These are phyloP conservation scores for Fistularia tabacaria DNA, from an alignment of 2,797 vertebrate genomes.

Conservation along the genomic window DNA sequence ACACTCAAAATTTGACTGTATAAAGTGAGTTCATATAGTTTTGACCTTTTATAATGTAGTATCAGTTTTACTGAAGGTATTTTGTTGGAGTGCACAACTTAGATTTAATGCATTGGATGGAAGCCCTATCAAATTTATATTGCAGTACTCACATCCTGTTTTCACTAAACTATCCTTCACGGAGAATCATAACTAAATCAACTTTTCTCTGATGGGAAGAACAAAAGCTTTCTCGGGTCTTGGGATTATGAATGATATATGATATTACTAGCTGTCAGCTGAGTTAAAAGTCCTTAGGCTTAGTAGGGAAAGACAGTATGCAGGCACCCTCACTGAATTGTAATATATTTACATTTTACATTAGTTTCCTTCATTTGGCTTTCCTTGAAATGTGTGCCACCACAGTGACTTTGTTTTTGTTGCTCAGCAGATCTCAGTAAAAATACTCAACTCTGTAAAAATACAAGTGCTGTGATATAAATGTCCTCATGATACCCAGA, in stretches of 20 bases:
- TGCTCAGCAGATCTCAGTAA: too few relatives aligned
- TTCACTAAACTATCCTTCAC: slow-evolving; percentile 15
- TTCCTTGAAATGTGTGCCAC: not conserved
- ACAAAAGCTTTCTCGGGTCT: slow-evolving; percentile 37
- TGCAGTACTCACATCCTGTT: slow-evolving; percentile 9
- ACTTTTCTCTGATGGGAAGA: slow-evolving; percentile 32
- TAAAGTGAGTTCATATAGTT: too few relatives aligned
- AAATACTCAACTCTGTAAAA: not conserved
- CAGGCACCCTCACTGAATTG: slow-evolving; percentile 25
- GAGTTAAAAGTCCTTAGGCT: slow-evolving; percentile 31
- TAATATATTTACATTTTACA: slow-evolving; percentile 29
- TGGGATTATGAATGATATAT: slow-evolving; percentile 36
- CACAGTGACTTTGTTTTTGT: too few relatives aligned
- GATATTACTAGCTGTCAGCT: slow-evolving; percentile 36
- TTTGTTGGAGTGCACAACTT: not conserved
- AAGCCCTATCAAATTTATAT: slow-evolving; percentile 1
- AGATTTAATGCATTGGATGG: slow-evolving; percentile 5
- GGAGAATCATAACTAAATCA: slow-evolving; percentile 29
- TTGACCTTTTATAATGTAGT: too few relatives aligned
- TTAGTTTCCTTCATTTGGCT: slow-evolving; percentile 11
- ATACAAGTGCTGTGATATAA: not conserved
- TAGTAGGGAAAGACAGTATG: slow-evolving; percentile 7
- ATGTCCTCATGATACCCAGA: not conserved
- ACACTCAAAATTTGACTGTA: too few relatives aligned
- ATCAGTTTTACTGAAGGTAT: too few relatives aligned